These are phyloP conservation scores for Vanessa atalanta DNA, from an alignment of 1,140 invertebrate genomes.

Conservation along the genomic window DNA sequence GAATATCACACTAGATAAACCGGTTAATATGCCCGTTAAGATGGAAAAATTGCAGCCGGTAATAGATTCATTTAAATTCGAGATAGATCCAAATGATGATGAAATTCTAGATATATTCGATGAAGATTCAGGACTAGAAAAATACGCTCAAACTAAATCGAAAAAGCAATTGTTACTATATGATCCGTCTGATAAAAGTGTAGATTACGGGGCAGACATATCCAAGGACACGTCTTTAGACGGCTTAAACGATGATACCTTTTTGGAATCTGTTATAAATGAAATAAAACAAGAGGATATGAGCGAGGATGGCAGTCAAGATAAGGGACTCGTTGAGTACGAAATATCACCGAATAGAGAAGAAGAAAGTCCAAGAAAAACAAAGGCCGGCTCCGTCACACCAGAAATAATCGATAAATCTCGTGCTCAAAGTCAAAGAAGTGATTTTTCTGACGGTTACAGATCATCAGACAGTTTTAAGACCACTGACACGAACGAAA, in stretches of 20 bases:
- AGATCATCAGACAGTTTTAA: conserved; percentile 60
- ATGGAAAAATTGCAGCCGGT: conserved; percentile 68
- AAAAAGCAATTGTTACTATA: conserved; percentile 43
- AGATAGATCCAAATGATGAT: conserved; percentile 72
- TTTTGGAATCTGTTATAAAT: conserved; percentile 73
- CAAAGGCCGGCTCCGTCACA: conserved; percentile 53
- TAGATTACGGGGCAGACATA: conserved; percentile 45
- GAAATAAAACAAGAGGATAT: conserved; percentile 69
- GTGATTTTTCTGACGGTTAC: conserved; percentile 55
- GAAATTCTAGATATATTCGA: conserved; percentile 68
- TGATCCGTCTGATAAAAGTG: conserved; percentile 48
- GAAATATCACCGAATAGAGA: conserved; percentile 67
- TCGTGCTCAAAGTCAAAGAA: conserved; percentile 49
- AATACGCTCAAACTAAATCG: conserved; percentile 46
- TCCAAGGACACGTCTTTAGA: conserved; percentile 55
- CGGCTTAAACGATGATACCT: conserved; percentile 62
- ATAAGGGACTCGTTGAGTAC: conserved; percentile 71
- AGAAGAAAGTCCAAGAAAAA: conserved; percentile 44
- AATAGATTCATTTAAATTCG: conserved; percentile 70
- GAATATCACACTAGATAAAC: conserved; percentile 35
- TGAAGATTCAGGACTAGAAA: conserved; percentile 54
- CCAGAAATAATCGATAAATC: conserved; percentile 62
- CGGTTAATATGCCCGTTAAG: conserved; percentile 33
- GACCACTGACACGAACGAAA: conserved; percentile 54
- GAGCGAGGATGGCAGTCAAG: conserved; percentile 61